Conservation (phyloP, 2,888 invertebrate species). For the Drosophila tripunctata region DNA sequence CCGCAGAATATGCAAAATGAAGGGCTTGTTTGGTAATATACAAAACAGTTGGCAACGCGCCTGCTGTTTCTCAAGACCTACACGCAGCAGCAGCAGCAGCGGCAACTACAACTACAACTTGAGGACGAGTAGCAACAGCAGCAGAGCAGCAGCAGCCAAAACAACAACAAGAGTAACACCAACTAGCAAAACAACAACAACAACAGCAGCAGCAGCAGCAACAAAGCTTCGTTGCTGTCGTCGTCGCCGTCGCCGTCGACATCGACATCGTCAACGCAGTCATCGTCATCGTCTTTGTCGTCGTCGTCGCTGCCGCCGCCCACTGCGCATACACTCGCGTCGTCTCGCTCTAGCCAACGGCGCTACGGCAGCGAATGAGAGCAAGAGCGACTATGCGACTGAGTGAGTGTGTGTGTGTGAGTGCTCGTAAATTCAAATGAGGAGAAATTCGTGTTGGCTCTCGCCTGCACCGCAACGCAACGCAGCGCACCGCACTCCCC, state of each 20-base stretch:
- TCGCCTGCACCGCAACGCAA: constrained; percentile 5
- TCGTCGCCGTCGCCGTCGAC: constrained; percentile 23
- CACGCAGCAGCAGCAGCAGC: constrained; percentile 71
- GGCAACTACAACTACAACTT: constrained; percentile 30
- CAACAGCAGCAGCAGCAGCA: constrained; percentile 27
- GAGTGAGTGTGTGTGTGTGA: constrained; percentile 13
- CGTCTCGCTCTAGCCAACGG: constrained; percentile 55
- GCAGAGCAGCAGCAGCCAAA: constrained; percentile 30
- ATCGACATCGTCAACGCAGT: constrained; percentile 29
- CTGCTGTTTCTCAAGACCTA: constrained; percentile 81
- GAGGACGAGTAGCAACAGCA: constrained; percentile 39
- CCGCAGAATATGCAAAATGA: constrained; percentile 90
- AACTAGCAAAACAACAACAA: constrained; percentile 12
- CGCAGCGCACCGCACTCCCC: constrained; percentile 11
- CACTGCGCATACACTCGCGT: constrained; percentile 49
- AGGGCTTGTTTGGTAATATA: constrained; percentile 89
- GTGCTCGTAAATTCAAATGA: constrained; percentile 40
- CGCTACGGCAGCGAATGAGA: constrained; percentile 30
- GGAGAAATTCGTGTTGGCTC: constrained; percentile 47
- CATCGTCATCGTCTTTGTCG: constrained; percentile 7
- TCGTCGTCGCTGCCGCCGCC: constrained; percentile 51
- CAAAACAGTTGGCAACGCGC: constrained; percentile 84
- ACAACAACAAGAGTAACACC: constrained; percentile 19
- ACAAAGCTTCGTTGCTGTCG: constrained; percentile 41
- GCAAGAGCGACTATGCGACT: constrained; percentile 25